Percentiles rank a stretch among this genome's conserved stretches.
These are phyloP conservation scores for Osmerus eperlanus DNA, from an alignment of 2,113 vertebrate species.

Conservation along the genomic window DNA sequence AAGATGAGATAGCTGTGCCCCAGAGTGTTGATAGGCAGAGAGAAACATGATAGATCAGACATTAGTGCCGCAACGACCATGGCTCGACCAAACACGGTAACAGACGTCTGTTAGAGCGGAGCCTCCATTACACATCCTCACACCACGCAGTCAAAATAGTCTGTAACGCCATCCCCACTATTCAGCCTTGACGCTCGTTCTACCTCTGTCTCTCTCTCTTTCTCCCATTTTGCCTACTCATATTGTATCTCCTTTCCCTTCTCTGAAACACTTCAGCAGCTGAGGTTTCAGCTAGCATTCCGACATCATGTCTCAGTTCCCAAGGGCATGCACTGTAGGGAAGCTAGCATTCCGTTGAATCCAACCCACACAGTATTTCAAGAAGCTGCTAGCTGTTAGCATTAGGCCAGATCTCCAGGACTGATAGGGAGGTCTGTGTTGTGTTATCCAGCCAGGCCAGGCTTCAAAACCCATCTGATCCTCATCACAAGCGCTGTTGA, in stretches of 20 bases:
- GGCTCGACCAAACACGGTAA: conserved; percentile 25
- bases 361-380: too few species aligned
- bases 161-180: not conserved
- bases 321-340: too few species aligned
- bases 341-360: too few species aligned
- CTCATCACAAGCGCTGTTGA: conserved; percentile 33
- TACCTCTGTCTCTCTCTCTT: too few species aligned
- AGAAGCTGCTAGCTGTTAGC: conserved; percentile 7
- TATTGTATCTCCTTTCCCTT: not conserved
- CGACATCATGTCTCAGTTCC: too few species aligned
- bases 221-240: too few species aligned
- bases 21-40: not conserved
- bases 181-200: too few species aligned
- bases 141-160: conserved; percentile 28
- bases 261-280: conserved; percentile 2
- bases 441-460: conserved; percentile 26
- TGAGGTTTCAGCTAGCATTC: not conserved
- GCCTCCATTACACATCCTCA: conserved; percentile 1
- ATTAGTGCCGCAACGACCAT: not conserved
- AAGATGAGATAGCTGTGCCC: not conserved
- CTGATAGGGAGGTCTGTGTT: conserved; percentile 20
- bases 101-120: conserved; percentile 29
- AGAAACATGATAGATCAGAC: conserved; percentile 24
- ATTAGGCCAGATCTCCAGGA: conserved; percentile 5
- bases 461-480: conserved; percentile 34